These are phyloP conservation scores for Bucco capensis DNA, from an alignment of 2,113 vertebrate genomes.

Conservation along the genomic window DNA sequence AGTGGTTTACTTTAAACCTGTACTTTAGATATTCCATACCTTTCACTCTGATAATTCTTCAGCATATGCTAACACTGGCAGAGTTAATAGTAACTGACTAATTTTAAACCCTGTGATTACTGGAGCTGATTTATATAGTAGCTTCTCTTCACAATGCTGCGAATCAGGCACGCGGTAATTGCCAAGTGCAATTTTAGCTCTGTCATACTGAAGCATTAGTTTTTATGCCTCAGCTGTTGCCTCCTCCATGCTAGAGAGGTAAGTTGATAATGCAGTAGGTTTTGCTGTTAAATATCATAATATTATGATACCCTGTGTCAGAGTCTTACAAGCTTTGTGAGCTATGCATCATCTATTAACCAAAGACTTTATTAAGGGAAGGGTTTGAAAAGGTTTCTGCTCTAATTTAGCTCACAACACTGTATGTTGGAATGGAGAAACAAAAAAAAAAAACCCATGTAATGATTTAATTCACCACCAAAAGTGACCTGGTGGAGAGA, in stretches of 20 bases:
- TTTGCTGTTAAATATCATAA: conserved; percentile 75
- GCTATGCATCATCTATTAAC: conserved; percentile 64
- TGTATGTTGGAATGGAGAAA: background rate
- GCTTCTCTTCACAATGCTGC: conserved; percentile 72
- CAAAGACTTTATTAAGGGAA: conserved; percentile 54
- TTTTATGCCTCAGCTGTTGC: conserved; percentile 73
- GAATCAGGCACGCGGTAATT: conserved; percentile 72
- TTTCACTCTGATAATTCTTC: conserved; percentile 42
- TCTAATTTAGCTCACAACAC: conserved; percentile 15
- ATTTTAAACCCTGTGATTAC: conserved; percentile 83
- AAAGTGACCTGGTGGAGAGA: background rate
- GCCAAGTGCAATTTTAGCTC: conserved; percentile 82
- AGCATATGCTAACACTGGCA: conserved; percentile 58
- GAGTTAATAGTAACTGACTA: conserved; percentile 77
- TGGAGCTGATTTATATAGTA: conserved; percentile 78
- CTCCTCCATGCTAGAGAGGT: conserved; percentile 70
- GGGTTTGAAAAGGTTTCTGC: conserved; percentile 14
- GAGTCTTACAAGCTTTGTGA: conserved; percentile 66
- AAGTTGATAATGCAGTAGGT: conserved; percentile 72
- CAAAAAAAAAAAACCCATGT: background rate
- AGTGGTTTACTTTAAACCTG: conserved; percentile 47
- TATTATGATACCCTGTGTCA: conserved; percentile 77
- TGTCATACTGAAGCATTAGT: conserved; percentile 73
- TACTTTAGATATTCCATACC: conserved; percentile 43
- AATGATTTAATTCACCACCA: background rate